Conservation (phyloP, 2,888 invertebrate genomes). For the Steinernema carpocapsae region DNA sequence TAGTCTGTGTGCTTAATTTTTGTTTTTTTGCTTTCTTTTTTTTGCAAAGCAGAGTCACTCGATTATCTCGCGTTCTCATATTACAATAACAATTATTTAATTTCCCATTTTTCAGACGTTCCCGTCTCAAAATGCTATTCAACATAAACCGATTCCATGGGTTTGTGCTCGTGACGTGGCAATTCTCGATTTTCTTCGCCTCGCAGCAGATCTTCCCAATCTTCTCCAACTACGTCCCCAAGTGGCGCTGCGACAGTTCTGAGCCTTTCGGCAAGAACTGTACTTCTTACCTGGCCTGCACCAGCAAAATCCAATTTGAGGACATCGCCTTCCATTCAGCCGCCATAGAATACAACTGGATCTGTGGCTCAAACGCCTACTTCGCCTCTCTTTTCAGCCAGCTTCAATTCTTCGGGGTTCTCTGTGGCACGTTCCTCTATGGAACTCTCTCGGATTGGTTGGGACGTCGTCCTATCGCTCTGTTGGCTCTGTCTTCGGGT, state of each 20-base stretch:
- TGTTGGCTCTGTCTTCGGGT: conserved; percentile 58
- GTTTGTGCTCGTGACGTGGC: conserved; percentile 65
- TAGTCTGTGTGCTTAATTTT: too few species aligned
- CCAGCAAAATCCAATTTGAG: conserved; percentile 62
- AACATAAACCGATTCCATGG: conserved; percentile 67
- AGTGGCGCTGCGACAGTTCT: conserved; percentile 50
- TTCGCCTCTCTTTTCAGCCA: conserved; percentile 55
- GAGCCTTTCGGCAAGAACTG: conserved; percentile 58
- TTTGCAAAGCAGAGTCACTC: background rate
- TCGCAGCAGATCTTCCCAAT: conserved; percentile 65
- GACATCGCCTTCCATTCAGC: conserved; percentile 58
- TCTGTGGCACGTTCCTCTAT: conserved; percentile 59
- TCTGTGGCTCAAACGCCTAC: conserved; percentile 59
- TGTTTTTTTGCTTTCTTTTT: too few species aligned
- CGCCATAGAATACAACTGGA: conserved; percentile 48
- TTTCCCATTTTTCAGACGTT: background rate
- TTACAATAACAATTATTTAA: background rate
- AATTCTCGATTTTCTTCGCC: conserved; percentile 67
- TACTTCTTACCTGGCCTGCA: conserved; percentile 49
- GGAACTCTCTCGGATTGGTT: conserved; percentile 50
- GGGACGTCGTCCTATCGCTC: conserved; percentile 44
- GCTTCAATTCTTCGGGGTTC: conserved; percentile 55
- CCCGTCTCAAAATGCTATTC: conserved; percentile 56
- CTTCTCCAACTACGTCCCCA: conserved; percentile 66
- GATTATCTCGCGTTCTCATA: background rate